Evolutionary conservation across 1,140 invertebrate species (phyloP), one percentile per base, ranked within the genome.

Genomic region (Prorops nasuta): DNA sequence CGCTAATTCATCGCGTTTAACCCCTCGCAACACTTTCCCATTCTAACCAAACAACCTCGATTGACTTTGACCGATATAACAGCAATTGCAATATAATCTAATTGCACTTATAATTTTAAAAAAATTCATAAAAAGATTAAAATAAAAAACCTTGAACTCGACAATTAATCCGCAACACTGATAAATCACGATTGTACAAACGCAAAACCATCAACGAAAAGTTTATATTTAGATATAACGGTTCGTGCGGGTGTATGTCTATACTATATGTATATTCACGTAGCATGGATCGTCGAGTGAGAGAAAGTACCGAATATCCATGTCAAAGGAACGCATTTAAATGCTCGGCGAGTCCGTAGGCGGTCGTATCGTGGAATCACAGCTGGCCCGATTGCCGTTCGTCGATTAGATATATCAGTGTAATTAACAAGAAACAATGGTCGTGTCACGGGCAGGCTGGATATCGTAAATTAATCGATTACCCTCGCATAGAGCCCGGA

Each of bases 391-490:
- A 14, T 28, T 1, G 36, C 12, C 17, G 22, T 44, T 46, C 37
- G 44, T 49, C 53, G 48, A 38, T 52, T 58, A 56, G 60, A 59
- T 50, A 45, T 54, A 60, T 59, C 58, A 44, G 49, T 49, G 52
- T 64, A 64, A 64, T 66, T 66, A 66, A 63, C 56, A 56, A 62
- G 53, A 58, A 56, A 61, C 63, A 64, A 60, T 62, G 49, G 55
- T 56, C 38, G 44, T 46, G 55, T 47, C 28, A 51, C 42, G 51
- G 32, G 42, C 55, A 37, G 48, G 37, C 21, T 51, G 36, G 55
- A 47, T 63, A 62, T 62, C 59, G 56, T 46, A 34, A 47, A 62
- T 63, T 58, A 62, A 63, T 63, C 60, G 60, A 62, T 62, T 62
- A 62, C 49, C 43, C 24, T 21, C 41, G 4, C 14, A 28, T 45